Evolutionary conservation across 2,113 vertebrate species (phyloP), one percentile per base, ranked within the genome.

Genomic region (Galbula dea): DNA sequence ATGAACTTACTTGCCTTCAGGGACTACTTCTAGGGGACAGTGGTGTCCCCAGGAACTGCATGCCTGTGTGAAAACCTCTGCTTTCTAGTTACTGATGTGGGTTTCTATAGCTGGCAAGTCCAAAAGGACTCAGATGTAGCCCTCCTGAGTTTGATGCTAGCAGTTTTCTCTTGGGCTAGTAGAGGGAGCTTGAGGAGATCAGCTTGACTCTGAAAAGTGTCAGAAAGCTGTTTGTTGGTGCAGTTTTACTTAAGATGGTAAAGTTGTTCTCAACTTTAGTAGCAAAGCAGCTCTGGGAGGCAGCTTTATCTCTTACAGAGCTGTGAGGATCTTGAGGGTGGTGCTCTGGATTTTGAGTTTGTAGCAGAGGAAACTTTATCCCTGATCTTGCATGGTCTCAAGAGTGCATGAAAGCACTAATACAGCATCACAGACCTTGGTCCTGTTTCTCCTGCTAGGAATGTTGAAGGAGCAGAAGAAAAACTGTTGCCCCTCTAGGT

Each of bases 71-170:
- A 36, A 62, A 74, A 54, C 27, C 55, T 77, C 58, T 87, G 34
- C 49, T 73, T 30, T 79, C 26, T 52, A 37, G 36, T 71, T 20
- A 11, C 11, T 65, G 4, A 0, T 8, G 6, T 32, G n/a, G 26
- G 21, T 29, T 92, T 62, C 73, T 29, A 18, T 22, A 39, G 46
- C 67, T 57, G 73, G 17, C 16, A 26, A 37, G 45, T 48, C 36
- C 13, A 16, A 39, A 15, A 57, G 36, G 54, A 46, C 13, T 61
- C 41, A 39, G 49, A 11, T 0, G 0, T 11, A 41, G 37, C 18
- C 29, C n/a, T 83, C 29, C 58, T 2, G 3, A 16, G 36, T 39
- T n/a, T 29, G 10, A 43, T 41, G 26, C 34, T 19, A 6, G 55
- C 45, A 26, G 30, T 3, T 11, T 46, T 27, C n/a, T 46, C 17